Evolutionary conservation across 1,140 invertebrate species (phyloP), one percentile per base, ranked within the genome.

Genomic region (Galleria mellonella): DNA sequence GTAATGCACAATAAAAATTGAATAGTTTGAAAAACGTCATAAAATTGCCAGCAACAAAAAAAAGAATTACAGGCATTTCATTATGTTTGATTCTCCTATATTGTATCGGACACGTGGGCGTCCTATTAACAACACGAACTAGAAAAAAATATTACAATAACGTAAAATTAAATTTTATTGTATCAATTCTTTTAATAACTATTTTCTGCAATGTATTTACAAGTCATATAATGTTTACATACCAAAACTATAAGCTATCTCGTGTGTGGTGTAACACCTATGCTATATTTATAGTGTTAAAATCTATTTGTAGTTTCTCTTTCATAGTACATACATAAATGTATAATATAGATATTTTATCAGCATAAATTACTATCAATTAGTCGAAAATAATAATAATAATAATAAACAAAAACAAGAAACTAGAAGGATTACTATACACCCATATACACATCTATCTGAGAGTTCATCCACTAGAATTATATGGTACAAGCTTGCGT

Each of bases 281-380:
- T 56, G 51, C 77, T 84, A 84, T 84, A 84, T 82, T 71, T 84
- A 81, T 84, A 84, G 67, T 69, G 70, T 79, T 41, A 63, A n/a
- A 68, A 74, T 72, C 72, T 82, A 82, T 82, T 76, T 84, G 70
- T 82, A 79, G n/a, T 81, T 72, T 77, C 69, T 73, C 70, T 76
- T 73, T 67, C 55, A n/a, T 67, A 52, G 54, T 51, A 62, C 49
- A 72, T 67, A 72, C 73, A 75, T 70, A 77, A n/a, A 70, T 64
- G 61, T 77, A 72, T 68, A 71, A 67, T 74, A 82, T 76, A 82
- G 55, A 82, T 72, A 70, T 72, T 63, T 74, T 78, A 82, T 76
- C 77, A 60, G 76, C 76, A 83, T 84, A 84, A 84, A 84, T 84
- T 79, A 84, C 77, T 84, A 82, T 77, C 68, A 77, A 75, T 84